These are phyloP conservation scores for Cosmorhoe ocellata DNA, from an alignment of 2,888 invertebrate genomes.

Conservation along the genomic window DNA sequence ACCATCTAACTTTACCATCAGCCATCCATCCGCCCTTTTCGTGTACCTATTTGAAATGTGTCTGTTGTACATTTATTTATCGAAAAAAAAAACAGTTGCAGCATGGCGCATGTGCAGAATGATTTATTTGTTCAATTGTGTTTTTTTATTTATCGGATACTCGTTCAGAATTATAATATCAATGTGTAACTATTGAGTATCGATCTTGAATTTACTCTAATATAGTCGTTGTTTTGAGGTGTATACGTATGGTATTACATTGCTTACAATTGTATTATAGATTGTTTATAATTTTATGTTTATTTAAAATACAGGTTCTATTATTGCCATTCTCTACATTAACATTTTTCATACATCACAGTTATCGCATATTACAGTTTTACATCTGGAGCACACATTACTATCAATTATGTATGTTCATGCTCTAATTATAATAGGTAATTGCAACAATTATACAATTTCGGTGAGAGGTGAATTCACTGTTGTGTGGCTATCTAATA, in stretches of 20 bases:
- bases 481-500: slow-evolving; percentile 32
- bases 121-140: slow-evolving; percentile 25
- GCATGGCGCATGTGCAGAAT: slow-evolving; percentile 29
- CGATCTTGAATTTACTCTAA: slow-evolving; percentile 12
- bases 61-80: slow-evolving; percentile 13
- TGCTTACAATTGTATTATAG: slow-evolving; percentile 11
- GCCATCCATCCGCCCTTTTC: slow-evolving; percentile 30
- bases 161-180: slow-evolving; percentile 26
- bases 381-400: slow-evolving; percentile 42
- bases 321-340: slow-evolving; percentile 19
- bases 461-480: slow-evolving; percentile 43
- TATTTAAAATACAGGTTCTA: slow-evolving; percentile 11
- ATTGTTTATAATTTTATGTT: background rate
- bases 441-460: slow-evolving; percentile 55
- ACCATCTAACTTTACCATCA: slow-evolving; percentile 23
- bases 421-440: slow-evolving; percentile 55
- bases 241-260: slow-evolving; percentile 1
- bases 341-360: slow-evolving; percentile 29
- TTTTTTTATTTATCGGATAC: slow-evolving; percentile 23
- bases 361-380: slow-evolving; percentile 46
- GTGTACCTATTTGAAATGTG: slow-evolving; percentile 32
- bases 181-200: slow-evolving; percentile 18
- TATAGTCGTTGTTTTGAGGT: slow-evolving; percentile 7
- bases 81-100: slow-evolving; percentile 23
- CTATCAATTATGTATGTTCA: slow-evolving; percentile 55